Conservation (phyloP, 2,797 vertebrate species). For the Eremophila alpestris region DNA sequence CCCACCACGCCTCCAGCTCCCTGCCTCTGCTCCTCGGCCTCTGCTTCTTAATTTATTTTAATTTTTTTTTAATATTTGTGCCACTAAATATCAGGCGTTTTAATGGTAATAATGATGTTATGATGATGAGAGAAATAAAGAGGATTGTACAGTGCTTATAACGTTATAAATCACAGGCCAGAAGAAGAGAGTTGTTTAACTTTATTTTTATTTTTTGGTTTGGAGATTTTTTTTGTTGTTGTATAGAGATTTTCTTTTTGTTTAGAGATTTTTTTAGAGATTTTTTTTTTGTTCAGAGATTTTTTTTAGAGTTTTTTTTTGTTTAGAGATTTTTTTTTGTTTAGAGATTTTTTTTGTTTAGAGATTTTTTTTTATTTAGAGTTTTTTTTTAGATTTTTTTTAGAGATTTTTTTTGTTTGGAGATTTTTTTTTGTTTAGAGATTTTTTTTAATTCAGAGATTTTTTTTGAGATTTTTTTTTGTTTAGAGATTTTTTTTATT, state of each 20-base stretch:
- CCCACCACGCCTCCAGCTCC: too few relatives aligned
- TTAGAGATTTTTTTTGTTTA: too few relatives aligned
- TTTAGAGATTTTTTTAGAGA: too few relatives aligned
- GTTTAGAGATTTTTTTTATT: too few relatives aligned
- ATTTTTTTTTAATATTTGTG: constrained; percentile 93
- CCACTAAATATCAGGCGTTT: constrained; percentile 93
- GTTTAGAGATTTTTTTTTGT: background rate
- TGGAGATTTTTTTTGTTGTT: background rate
- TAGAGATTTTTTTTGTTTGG: background rate
- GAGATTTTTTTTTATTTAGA: too few relatives aligned
- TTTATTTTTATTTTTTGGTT: constrained; percentile 84
- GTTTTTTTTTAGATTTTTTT: too few relatives aligned
- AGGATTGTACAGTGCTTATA: constrained; percentile 79
- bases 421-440: too few relatives aligned
- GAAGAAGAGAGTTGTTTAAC: constrained; percentile 76
- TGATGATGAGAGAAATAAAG: constrained; percentile 61
- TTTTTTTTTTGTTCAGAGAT: too few relatives aligned
- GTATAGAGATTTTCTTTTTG: too few relatives aligned
- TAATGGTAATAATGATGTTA: constrained; percentile 51
- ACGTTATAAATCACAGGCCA: constrained; percentile 70
- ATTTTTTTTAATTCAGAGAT: too few relatives aligned
- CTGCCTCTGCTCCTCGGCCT: constrained; percentile 94
- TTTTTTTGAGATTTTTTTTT: too few relatives aligned
- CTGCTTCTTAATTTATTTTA: constrained; percentile 93
- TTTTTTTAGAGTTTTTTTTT: constrained; percentile 82